Conservation (phyloP, 1,140 invertebrate species). For the Bradynema listronoti region DNA sequence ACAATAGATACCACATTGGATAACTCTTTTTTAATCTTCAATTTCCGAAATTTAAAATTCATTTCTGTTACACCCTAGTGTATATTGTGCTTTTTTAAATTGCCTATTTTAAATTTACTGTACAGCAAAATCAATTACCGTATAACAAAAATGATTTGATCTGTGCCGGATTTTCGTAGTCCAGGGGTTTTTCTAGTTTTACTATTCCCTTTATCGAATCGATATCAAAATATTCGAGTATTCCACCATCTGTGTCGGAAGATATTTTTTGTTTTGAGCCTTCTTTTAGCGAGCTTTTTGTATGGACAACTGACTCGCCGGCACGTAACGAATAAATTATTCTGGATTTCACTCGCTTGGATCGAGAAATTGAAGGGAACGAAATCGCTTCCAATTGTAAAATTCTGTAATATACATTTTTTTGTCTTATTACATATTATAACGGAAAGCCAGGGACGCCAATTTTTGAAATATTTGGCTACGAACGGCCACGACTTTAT, state of each 20-base stretch:
- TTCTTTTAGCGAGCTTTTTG: too few relatives aligned
- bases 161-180: constrained; percentile 45
- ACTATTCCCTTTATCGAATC: constrained; percentile 40
- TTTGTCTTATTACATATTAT: too few relatives aligned
- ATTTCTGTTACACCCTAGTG: too few relatives aligned
- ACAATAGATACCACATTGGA: too few relatives aligned
- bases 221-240: constrained; percentile 33
- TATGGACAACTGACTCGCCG: too few relatives aligned
- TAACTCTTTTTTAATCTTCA: too few relatives aligned
- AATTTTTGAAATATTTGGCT: too few relatives aligned
- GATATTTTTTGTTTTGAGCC: too few relatives aligned
- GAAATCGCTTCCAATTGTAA: constrained; percentile 39
- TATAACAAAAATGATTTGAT: constrained; percentile 44
- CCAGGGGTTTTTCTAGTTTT: constrained; percentile 31
- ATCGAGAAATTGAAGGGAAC: constrained; percentile 40
- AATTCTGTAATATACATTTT: constrained; percentile 48
- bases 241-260: not conserved
- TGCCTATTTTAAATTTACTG: not conserved
- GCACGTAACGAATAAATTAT: constrained; percentile 20
- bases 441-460: too few relatives aligned
- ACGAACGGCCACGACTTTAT: too few relatives aligned
- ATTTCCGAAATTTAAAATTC: too few relatives aligned
- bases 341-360: constrained; percentile 18
- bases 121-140: constrained; percentile 21
- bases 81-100: too few relatives aligned